Percentiles rank a stretch among this genome's conserved stretches.
Conservation (phyloP, 2,888 invertebrate genomes). For the Drosophila bunnanda region DNA sequence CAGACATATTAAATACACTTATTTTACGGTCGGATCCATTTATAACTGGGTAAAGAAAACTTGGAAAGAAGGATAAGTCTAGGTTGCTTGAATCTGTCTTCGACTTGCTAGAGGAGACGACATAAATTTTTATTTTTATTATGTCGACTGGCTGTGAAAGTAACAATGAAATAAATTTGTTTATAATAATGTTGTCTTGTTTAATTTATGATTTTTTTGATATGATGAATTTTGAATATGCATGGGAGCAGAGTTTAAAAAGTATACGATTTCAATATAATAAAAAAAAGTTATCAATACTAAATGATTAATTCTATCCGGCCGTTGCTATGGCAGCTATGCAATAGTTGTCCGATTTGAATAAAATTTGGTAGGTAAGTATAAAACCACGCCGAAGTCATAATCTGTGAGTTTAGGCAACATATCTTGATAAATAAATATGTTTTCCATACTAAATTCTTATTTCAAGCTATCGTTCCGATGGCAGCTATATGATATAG, state of each 20-base stretch:
- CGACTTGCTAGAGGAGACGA: constrained; percentile 1
- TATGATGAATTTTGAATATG: background rate
- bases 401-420: background rate
- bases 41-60: constrained; percentile 6
- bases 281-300: background rate
- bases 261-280: constrained; percentile 2
- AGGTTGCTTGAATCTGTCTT: constrained; percentile 5
- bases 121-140: background rate
- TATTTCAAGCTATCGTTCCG: background rate
- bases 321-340: too few species aligned
- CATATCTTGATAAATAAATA: background rate
- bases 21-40: constrained; percentile 11
- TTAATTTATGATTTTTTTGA: constrained; percentile 5
- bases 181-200: too few species aligned
- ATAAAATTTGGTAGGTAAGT: background rate
- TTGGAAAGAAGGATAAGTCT: constrained; percentile 1
- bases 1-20: constrained; percentile 4
- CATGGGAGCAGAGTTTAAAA: background rate
- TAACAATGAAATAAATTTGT: constrained; percentile 1
- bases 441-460: background rate
- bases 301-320: too few species aligned
- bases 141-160: background rate
- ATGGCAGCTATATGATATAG: background rate
- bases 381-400: background rate
- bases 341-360: too few species aligned